These are phyloP conservation scores for Macrosoma leucophasiata DNA, from an alignment of 2,888 invertebrate species.

Conservation along the genomic window DNA sequence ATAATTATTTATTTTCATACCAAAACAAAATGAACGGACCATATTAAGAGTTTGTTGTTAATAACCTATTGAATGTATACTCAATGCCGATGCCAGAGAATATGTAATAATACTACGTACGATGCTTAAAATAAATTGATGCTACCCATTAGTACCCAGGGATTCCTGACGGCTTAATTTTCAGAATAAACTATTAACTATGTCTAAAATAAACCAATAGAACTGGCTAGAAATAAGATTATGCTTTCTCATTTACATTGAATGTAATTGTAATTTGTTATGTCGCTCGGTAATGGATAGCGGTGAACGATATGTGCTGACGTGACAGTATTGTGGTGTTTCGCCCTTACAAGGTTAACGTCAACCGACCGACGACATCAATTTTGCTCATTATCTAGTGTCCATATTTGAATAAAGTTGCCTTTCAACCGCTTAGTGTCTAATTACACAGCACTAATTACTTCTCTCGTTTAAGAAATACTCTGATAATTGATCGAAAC, in stretches of 20 bases:
- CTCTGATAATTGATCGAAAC: too few relatives aligned
- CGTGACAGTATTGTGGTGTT: conserved; percentile 38
- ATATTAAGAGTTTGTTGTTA: conserved; percentile 23
- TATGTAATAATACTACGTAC: too few relatives aligned
- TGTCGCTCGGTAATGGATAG: conserved; percentile 44
- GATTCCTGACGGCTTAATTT: conserved; percentile 52
- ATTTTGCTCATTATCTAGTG: conserved; percentile 50
- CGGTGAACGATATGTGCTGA: conserved; percentile 46
- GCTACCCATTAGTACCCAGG: conserved; percentile 41
- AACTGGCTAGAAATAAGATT: conserved; percentile 40
- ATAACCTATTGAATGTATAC: conserved; percentile 32
- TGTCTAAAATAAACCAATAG: conserved; percentile 59
- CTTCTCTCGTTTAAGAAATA: too few relatives aligned
- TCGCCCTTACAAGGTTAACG: conserved; percentile 43
- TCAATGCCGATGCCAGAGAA: conserved; percentile 29
- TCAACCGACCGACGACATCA: conserved; percentile 42
- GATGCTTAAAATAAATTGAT: conserved; percentile 43
- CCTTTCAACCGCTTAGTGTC: too few relatives aligned
- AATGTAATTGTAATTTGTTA: conserved; percentile 70
- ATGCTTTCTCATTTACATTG: conserved; percentile 60
- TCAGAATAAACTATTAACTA: conserved; percentile 55
- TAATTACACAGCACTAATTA: too few relatives aligned
- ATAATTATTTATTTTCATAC: too few relatives aligned
- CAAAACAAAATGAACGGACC: too few relatives aligned
- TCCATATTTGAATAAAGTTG: conserved; percentile 41